phyloP scores from a whole-genome alignment of 2,797 vertebrate species.

The Malacoctenus gilli region DNA sequence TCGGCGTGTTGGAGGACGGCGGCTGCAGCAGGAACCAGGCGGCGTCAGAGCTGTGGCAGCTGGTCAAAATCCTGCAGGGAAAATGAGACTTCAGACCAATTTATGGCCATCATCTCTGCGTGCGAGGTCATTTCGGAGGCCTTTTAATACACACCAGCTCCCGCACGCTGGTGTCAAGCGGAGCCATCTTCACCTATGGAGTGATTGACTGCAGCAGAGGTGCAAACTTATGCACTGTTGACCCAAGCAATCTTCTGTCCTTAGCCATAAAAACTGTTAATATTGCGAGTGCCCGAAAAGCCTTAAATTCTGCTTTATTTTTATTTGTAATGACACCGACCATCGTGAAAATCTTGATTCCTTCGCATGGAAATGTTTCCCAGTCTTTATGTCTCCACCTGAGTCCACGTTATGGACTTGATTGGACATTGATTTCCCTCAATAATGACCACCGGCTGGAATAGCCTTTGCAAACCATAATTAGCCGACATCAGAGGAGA shows the following conservation, averaged over 20 bases:
- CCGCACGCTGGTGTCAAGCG: slow-evolving; percentile 49
- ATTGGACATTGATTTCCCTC: slow-evolving; percentile 76
- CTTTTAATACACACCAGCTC: slow-evolving; percentile 43
- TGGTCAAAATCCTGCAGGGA: slow-evolving; percentile 71
- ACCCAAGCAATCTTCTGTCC: slow-evolving; percentile 42
- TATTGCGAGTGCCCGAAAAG: slow-evolving; percentile 2
- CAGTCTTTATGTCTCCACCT: slow-evolving; percentile 19
- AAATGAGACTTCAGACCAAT: slow-evolving; percentile 74
- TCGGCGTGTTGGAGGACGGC: slow-evolving; percentile 12
- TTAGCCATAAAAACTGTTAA: slow-evolving; percentile 32
- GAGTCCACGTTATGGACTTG: slow-evolving; percentile 65
- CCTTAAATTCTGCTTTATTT: slow-evolving; percentile 21
- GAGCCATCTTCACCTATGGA: slow-evolving; percentile 48
- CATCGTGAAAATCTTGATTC: slow-evolving; percentile 9
- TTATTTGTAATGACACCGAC: slow-evolving; percentile 6
- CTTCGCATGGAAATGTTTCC: too few relatives aligned
- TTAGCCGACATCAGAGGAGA: slow-evolving; percentile 34
- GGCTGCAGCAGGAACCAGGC: slow-evolving; percentile 57
- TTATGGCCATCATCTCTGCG: slow-evolving; percentile 73
- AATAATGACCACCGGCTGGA: slow-evolving; percentile 52
- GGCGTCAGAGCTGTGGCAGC: slow-evolving; percentile 72
- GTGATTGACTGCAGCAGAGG: slow-evolving; percentile 55
- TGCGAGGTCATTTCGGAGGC: slow-evolving; percentile 68
- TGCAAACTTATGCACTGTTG: slow-evolving; percentile 37
- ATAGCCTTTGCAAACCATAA: slow-evolving; percentile 27